phyloP scores from a whole-genome alignment of 1,140 invertebrate species.

The Spodoptera frugiperda region DNA sequence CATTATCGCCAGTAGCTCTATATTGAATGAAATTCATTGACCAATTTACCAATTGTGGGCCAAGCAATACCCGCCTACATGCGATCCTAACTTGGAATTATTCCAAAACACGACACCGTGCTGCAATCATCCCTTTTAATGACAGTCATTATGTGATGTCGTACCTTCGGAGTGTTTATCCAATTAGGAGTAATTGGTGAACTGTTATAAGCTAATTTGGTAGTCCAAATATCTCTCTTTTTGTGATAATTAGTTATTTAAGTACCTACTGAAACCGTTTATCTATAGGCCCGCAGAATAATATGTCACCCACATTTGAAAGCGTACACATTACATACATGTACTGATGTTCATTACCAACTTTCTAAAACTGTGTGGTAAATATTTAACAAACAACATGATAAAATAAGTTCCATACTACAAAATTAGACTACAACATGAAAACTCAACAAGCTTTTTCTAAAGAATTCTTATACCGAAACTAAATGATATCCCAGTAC shows the following conservation, averaged over 20 bases:
- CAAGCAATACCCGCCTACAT: constrained; percentile 27
- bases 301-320: background rate
- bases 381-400: background rate
- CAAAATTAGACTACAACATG: no score
- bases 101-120: constrained; percentile 16
- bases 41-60: constrained; percentile 56
- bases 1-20: background rate
- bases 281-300: background rate
- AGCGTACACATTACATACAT: background rate
- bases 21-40: constrained; percentile 49
- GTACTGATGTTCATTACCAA: no score
- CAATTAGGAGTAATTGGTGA: constrained; percentile 23
- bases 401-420: no score
- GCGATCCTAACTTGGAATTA: constrained; percentile 9
- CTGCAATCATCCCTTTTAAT: constrained; percentile 20
- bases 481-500: background rate
- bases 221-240: background rate
- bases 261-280: background rate
- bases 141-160: constrained; percentile 31
- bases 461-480: no score
- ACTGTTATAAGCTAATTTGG: background rate
- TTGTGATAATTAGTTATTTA: background rate
- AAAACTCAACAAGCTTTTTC: no score
- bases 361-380: background rate
- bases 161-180: constrained; percentile 14